These are phyloP conservation scores for Linepithema humile DNA, from an alignment of 1,140 invertebrate species.

Conservation along the genomic window DNA sequence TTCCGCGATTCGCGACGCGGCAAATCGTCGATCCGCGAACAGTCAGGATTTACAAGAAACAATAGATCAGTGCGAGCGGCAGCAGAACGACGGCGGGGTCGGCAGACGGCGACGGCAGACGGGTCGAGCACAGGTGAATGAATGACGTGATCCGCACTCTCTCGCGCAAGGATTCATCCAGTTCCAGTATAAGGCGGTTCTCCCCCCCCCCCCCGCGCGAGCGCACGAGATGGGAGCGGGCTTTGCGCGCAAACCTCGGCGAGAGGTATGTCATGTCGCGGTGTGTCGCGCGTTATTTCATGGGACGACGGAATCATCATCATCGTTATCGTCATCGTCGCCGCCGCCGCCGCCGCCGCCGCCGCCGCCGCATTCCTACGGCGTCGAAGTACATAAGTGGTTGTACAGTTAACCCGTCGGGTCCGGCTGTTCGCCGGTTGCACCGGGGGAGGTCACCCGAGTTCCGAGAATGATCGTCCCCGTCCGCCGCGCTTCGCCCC, in stretches of 20 bases:
- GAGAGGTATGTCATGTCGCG: conserved; percentile 65
- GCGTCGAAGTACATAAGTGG: conserved; percentile 76
- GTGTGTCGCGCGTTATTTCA: conserved; percentile 71
- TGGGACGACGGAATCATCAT: conserved; percentile 65
- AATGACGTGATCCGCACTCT: conserved; percentile 74
- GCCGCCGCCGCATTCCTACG: conserved; percentile 74
- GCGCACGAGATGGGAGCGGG: conserved; percentile 46
- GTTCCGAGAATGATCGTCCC: conserved; percentile 74
- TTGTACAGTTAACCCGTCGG: conserved; percentile 80
- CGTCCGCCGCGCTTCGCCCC: conserved; percentile 17
- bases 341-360: neutral
- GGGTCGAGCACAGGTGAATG: conserved; percentile 72
- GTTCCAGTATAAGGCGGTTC: conserved; percentile 3
- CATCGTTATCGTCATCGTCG: no score
- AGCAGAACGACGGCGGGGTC: conserved; percentile 1
- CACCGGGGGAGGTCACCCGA: conserved; percentile 76
- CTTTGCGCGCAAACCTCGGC: conserved; percentile 29
- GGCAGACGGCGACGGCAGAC: conserved; percentile 18
- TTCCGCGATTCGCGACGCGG: conserved; percentile 34
- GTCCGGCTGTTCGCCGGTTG: conserved; percentile 70
- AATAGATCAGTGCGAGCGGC: conserved; percentile 59
- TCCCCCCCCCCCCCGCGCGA: conserved; percentile 15
- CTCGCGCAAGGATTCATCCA: conserved; percentile 1
- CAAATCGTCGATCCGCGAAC: conserved; percentile 40
- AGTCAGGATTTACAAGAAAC: conserved; percentile 65